A percentile compares a stretch with the other conserved stretches of the same genome.
These are phyloP conservation scores for Psittacus erithacus DNA, from an alignment of 2,113 vertebrate genomes.

Conservation along the genomic window DNA sequence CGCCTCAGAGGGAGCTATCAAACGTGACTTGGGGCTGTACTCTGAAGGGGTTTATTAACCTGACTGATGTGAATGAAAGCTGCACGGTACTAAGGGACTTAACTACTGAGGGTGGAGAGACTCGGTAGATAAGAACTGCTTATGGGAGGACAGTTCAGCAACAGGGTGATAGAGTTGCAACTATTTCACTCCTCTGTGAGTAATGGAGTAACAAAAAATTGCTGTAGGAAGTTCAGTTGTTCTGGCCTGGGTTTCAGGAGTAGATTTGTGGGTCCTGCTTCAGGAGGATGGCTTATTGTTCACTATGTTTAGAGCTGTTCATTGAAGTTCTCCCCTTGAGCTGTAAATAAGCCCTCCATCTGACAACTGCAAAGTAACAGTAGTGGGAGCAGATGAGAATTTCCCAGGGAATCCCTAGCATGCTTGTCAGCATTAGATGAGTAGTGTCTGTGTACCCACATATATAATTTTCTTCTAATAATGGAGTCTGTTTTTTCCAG, in stretches of 20 bases:
- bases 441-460: neutral
- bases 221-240: neutral
- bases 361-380: neutral
- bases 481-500: neutral
- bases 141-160: neutral
- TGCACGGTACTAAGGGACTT: slow-evolving; percentile 2
- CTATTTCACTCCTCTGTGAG: neutral
- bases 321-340: neutral
- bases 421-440: neutral
- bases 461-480: neutral
- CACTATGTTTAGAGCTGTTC: neutral
- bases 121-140: neutral
- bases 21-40: neutral
- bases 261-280: neutral
- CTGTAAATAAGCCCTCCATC: neutral
- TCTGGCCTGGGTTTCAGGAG: neutral
- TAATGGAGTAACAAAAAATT: neutral
- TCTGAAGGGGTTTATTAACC: slow-evolving; percentile 44
- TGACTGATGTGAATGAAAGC: slow-evolving; percentile 36
- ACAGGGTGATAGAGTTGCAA: neutral
- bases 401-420: neutral
- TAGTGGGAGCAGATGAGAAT: neutral
- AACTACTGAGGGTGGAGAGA: neutral
- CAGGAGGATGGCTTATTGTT: neutral
- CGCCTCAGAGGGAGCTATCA: slow-evolving; percentile 34